These are phyloP conservation scores for Egretta garzetta DNA, from an alignment of 2,113 vertebrate genomes.

Conservation along the genomic window DNA sequence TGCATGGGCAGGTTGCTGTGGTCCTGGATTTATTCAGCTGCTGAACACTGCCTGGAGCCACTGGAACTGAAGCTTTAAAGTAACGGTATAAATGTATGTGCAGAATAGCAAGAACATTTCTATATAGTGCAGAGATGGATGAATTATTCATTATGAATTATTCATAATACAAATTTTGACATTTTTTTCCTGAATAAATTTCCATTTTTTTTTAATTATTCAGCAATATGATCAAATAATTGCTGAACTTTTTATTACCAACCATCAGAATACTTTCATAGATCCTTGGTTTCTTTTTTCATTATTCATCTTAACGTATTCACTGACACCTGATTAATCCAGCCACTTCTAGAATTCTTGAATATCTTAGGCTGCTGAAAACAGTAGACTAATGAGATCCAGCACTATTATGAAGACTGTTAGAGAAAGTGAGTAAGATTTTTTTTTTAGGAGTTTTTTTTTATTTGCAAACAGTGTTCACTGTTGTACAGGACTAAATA, in stretches of 20 bases:
- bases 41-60: constrained; percentile 35
- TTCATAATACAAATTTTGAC: constrained; percentile 52
- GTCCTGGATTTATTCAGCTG: constrained; percentile 45
- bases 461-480: neutral
- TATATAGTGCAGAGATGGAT: constrained; percentile 27
- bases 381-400: neutral
- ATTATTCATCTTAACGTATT: neutral
- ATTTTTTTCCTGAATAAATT: constrained; percentile 52
- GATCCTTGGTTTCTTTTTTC: neutral
- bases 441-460: neutral
- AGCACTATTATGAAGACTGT: neutral
- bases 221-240: constrained; percentile 18
- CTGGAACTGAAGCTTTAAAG: constrained; percentile 44
- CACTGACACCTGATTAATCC: neutral
- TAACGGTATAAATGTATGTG: constrained; percentile 29
- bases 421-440: neutral
- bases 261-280: neutral
- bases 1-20: neutral
- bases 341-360: neutral
- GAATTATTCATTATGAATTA: constrained; percentile 69
- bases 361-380: neutral
- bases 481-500: neutral
- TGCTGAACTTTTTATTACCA: constrained; percentile 20
- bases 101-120: constrained; percentile 58
- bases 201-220: constrained; percentile 35